Conservation (phyloP, 2,888 invertebrate genomes). For the Ellobium chinense region DNA sequence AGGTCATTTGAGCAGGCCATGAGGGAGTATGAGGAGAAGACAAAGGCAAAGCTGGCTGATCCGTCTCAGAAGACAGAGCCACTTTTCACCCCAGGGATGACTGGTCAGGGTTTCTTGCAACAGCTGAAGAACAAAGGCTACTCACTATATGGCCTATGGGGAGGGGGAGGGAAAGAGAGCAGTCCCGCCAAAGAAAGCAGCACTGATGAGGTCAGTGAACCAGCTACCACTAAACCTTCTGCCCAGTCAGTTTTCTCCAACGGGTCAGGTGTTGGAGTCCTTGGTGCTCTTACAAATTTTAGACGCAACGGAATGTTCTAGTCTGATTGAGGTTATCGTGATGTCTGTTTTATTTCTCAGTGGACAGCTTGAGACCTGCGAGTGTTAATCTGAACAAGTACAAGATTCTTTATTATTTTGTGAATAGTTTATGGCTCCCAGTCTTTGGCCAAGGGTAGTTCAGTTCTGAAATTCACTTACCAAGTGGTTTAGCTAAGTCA, state of each 20-base stretch:
- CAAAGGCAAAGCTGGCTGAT: background rate
- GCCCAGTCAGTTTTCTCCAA: constrained; percentile 3
- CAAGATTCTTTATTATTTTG: no score
- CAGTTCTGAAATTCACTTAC: no score
- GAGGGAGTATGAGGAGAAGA: constrained; percentile 12
- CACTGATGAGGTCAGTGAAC: background rate
- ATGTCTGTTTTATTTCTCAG: no score
- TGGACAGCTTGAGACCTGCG: no score
- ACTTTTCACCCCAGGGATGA: constrained; percentile 47
- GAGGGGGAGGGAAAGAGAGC: constrained; percentile 31
- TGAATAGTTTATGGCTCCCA: no score
- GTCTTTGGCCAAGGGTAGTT: no score
- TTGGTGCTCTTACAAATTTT: constrained; percentile 66
- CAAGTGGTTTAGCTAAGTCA: no score
- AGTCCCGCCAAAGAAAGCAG: constrained; percentile 20
- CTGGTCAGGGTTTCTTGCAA: constrained; percentile 56
- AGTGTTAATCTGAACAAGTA: no score
- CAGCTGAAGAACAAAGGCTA: constrained; percentile 65
- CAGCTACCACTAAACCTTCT: background rate
- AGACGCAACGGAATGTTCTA: constrained; percentile 63
- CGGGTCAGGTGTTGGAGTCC: constrained; percentile 53
- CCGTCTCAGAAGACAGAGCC: background rate
- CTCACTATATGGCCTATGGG: constrained; percentile 59
- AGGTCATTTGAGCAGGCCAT: constrained; percentile 35
- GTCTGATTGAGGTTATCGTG: no score